Base-by-base conservation (phyloP, 2,888 invertebrate species). In the Phortica magna region DNA sequence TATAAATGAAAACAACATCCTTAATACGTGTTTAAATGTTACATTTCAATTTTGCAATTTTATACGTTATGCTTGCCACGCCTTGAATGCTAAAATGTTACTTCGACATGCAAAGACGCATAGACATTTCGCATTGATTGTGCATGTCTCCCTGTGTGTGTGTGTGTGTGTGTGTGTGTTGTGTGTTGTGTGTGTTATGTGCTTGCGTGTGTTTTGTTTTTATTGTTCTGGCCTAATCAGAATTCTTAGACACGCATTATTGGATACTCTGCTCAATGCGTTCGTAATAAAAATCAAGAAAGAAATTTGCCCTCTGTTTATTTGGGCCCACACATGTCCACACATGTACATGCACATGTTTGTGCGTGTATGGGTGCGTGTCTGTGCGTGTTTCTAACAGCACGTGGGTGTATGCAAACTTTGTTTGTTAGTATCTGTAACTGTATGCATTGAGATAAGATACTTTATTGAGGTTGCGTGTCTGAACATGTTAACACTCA, bases 1-100 rank as follows among this genome's bases (percentile, higher is more conserved):
- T n/a, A 55, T 71, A 55, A 71, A 71, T 71, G 55, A 67, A 59
- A 75, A 81, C 79, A 82, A 83, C 79, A 83, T 81, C 79, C 83
- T 83, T 84, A 88, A 88, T 86, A 88, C 88, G 87, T 88, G 88
- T 87, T 85, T 88, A 84, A 84, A 88, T 85, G 85, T 86, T 87
- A 86, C 86, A 86, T 86, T 86, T 88, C 86, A 86, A 86, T 86
- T 86, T 74, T 87, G 86, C 88, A 83, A 86, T 87, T 87, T 79
- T 79, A 65, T 74, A 48, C 39, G 74, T 65, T 67, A 48, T 31
- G 48, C 80, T 80, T 77, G 84, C 84, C 86, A 88, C 86, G 88
- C 86, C 86, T 83, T 83, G 77, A 74, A 76, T 81, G 84, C 83
- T 85, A 84, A 86, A 86, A 86, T 86, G 88, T 87, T 80, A 78